A percentile compares a stretch with the other conserved stretches of the same genome.
Evolutionary conservation across 2,797 vertebrate genomes (phyloP).

Genomic region (Gephyroberyx darwinii): DNA sequence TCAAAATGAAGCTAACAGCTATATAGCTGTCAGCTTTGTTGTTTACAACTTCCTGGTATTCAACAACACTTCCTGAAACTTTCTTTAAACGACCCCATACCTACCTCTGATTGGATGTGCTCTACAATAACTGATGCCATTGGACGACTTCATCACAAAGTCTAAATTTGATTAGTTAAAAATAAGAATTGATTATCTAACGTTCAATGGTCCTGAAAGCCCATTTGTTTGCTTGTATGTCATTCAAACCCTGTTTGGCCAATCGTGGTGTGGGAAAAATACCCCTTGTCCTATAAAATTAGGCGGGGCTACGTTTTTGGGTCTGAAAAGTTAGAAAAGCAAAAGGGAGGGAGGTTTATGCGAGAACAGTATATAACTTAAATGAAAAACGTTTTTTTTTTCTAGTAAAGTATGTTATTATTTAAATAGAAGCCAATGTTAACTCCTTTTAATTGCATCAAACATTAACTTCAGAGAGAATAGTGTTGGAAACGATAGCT

Average conservation of each 20-base stretch:
- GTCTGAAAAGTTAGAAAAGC: too few species aligned
- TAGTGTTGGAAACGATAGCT: too few species aligned
- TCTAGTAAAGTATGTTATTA: too few species aligned
- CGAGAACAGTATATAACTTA: too few species aligned
- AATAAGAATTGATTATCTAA: neutral
- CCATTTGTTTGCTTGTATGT: conserved; percentile 37
- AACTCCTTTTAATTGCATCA: too few species aligned
- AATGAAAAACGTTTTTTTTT: too few species aligned
- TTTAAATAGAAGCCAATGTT: too few species aligned
- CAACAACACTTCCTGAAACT: conserved; percentile 82
- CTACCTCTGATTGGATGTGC: conserved; percentile 71
- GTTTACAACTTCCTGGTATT: conserved; percentile 82
- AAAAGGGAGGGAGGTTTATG: too few species aligned
- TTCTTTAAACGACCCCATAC: conserved; percentile 77
- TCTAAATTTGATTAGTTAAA: conserved; percentile 50
- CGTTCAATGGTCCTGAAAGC: neutral
- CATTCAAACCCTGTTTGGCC: conserved; percentile 38
- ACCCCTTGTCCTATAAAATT: conserved; percentile 40
- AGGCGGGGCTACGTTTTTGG: conserved; percentile 53
- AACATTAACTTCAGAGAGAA: too few species aligned
- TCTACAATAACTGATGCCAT: conserved; percentile 36
- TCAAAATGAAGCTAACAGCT: conserved; percentile 52
- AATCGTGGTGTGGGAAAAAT: conserved; percentile 31
- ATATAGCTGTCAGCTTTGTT: conserved; percentile 76
- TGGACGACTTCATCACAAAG: conserved; percentile 34